Evolutionary conservation across 2,888 invertebrate species (phyloP), one percentile per base, ranked within the genome.

Genomic region (Sceliomorpha sp.): DNA sequence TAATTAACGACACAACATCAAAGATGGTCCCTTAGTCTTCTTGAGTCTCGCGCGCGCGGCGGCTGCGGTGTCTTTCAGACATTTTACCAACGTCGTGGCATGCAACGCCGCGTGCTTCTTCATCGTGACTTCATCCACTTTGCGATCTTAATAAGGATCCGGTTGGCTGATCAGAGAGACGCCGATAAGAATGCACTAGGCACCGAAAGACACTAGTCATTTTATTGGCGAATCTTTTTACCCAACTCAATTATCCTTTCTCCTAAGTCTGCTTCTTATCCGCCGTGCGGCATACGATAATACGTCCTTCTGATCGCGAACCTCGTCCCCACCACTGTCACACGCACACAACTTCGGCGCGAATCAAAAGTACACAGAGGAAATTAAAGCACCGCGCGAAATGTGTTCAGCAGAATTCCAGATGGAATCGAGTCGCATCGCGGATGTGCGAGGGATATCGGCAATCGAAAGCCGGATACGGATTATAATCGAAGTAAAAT

Each of bases 1-100:
- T 70, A 72, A 72, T 70, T 74, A 70, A 70, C 60, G 60, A 53
- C 64, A 51, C 62, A 42, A 62, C 68, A 62, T 70, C 70, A 72
- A 66, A 72, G 68, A 4, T 55, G 15, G 15, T 26, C 31, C 37
- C 29, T 31, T 12, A 12, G 31, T 24, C 26, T 31, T 27, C 24
- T 51, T 37, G 7, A 24, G 8, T 27, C 17, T 40, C 20, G 20
- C 47, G 39, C 17, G 40, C 44, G 10, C 40, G 13, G 12, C 42
- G 44, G 27, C 45, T 45, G 40, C 32, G 53, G 9, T 37, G 14
- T 27, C 20, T 44, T 10, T 12, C 47, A 10, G 37, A 20, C 10
- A 12, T 7, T 1, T 34, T 9, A 5, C n/a, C n/a, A n/a, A n/a
- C n/a, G n/a, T n/a, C 42, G n/a, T 4, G 20, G 20, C 51, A 39